Conservation (phyloP, 2,888 invertebrate species). For the Chrysotoxum bicinctum region DNA sequence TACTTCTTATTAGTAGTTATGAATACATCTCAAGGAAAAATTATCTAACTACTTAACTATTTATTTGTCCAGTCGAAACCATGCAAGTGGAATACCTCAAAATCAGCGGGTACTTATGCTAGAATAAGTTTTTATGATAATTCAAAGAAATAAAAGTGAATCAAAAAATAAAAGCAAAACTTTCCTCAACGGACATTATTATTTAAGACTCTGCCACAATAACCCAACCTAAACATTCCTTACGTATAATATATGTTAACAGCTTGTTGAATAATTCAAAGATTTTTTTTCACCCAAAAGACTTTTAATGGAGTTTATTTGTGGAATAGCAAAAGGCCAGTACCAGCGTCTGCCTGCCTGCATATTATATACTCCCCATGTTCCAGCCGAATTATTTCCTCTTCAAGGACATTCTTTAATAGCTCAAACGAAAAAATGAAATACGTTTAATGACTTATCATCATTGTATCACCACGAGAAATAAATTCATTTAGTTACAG, state of each 20-base stretch:
- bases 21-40: too few relatives aligned
- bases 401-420: conserved; percentile 25
- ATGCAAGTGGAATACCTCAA: background rate
- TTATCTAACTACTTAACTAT: too few relatives aligned
- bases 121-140: background rate
- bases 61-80: background rate
- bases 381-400: background rate
- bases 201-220: conserved; percentile 4
- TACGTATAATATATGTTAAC: background rate
- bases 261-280: conserved; percentile 32
- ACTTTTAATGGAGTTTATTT: background rate
- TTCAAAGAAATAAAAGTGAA: background rate
- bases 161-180: background rate
- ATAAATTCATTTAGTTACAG: background rate
- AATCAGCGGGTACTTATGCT: too few relatives aligned
- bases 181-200: background rate
- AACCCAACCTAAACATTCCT: conserved; percentile 6
- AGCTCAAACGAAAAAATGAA: background rate
- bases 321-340: background rate
- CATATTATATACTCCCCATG: background rate
- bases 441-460: conserved; percentile 8
- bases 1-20: too few relatives aligned
- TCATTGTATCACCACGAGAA: background rate
- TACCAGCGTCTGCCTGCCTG: too few relatives aligned
- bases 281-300: background rate